Conservation (phyloP, 2,797 vertebrate genomes). For the Leucoraja ocellata region DNA sequence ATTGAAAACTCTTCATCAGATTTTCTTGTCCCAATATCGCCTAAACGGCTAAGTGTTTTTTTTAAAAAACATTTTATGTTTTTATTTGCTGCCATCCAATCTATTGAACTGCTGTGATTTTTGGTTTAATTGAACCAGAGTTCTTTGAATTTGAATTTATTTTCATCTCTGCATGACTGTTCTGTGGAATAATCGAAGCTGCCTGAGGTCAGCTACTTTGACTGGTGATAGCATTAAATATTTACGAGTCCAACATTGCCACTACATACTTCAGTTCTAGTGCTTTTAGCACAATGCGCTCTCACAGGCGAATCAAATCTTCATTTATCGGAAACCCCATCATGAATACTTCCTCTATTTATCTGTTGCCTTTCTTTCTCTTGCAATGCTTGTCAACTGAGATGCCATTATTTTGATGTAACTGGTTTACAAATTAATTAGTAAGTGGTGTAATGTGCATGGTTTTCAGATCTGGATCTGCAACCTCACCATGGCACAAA, state of each 20-base stretch:
- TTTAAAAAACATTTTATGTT: neutral
- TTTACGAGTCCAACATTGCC: neutral
- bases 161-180: neutral
- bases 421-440: neutral
- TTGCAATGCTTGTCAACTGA: neutral
- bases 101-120: neutral
- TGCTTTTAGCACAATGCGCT: neutral
- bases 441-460: neutral
- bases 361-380: neutral
- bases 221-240: neutral
- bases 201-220: neutral
- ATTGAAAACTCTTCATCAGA: neutral
- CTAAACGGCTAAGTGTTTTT: neutral
- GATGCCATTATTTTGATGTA: neutral
- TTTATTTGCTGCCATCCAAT: neutral
- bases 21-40: neutral
- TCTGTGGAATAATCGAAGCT: neutral
- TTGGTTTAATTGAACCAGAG: neutral
- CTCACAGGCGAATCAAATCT: neutral
- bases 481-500: neutral
- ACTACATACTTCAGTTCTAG: neutral
- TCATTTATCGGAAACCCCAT: neutral
- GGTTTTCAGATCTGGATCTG: neutral
- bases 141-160: neutral
- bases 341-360: neutral